Evolutionary conservation across 2,888 invertebrate genomes (phyloP), one percentile per base, ranked within the genome.

Genomic region (Malthinus seriepunctatus): DNA sequence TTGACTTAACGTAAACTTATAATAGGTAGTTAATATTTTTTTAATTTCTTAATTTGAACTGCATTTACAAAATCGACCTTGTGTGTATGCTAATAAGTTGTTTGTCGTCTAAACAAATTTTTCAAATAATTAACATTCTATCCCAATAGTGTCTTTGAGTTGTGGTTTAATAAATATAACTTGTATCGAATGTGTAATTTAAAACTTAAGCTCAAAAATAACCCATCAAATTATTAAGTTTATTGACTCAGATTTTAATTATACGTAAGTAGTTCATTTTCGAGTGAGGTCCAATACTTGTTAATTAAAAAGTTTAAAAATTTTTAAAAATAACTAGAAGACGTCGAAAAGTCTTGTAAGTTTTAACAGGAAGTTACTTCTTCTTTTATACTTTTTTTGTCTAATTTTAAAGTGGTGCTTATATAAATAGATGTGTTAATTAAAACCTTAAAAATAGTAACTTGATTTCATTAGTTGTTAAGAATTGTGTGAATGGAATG

Each of bases 361-460:
- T 14, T 42, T 42, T n/a, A 10, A n/a, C 15, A 42, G 39, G 39
- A 42, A 42, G 23, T 42, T 14, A 9, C 39, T 39, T 39, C 39
- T 42, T 42, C 10, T 42, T 42, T 23, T 23, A 5, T 23, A 23
- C 23, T 23, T 42, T 42, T 38, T 15, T 42, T 42, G 39, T 42
- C 59, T 59, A 53, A 54, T 54, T 59, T 59, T 59, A 59, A 59
- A 48, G 39, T 32, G 50, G 38, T 46, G 23, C 38, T 50, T 32
- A 31, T 59, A 59, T 54, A 59, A 59, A 59, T 59, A 59, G 59
- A 54, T 39, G 52, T 31, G 59, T 59, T 54, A 59, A 59, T 59
- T 54, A 54, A 23, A 38, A 37, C 38, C 15, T 50, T 46, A 50
- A 59, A 57, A 59, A 59, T 59, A 54, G 59, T 37, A 42, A 15